A percentile compares a stretch with the other conserved stretches of the same genome.
Conservation (phyloP, 2,797 vertebrate species). For the Loris lydekkerianus region DNA sequence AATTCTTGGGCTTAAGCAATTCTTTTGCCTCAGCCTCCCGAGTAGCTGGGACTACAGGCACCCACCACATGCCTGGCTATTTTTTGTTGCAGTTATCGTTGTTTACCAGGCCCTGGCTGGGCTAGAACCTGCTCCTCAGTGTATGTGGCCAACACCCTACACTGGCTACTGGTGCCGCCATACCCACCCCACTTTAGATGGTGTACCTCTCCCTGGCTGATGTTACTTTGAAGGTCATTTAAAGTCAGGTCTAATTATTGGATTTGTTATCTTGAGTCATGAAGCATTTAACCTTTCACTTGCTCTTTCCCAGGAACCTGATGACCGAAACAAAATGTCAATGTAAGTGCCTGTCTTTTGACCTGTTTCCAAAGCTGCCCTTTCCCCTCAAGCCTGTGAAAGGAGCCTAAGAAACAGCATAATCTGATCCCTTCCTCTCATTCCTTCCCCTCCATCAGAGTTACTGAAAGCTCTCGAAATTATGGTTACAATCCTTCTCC, state of each 20-base stretch:
- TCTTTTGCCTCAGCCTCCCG: too few species aligned
- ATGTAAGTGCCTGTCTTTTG: constrained; percentile 79
- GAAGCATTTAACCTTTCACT: background rate
- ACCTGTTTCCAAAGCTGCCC: background rate
- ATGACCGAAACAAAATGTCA: constrained; percentile 86
- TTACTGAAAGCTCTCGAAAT: constrained; percentile 72
- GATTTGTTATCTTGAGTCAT: background rate
- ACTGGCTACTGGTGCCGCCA: too few species aligned
- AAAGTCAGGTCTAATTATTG: background rate
- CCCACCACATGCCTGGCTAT: too few species aligned
- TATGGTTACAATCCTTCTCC: constrained; percentile 90
- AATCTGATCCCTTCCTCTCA: rapidly evolving
- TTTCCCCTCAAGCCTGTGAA: background rate
- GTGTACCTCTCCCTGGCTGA: background rate
- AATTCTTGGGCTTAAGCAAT: too few species aligned
- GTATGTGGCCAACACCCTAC: too few species aligned
- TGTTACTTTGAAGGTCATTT: background rate
- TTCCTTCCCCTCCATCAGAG: constrained; percentile 60
- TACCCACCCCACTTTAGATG: background rate
- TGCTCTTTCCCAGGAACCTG: constrained; percentile 89
- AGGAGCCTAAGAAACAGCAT: background rate
- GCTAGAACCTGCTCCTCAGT: too few species aligned
- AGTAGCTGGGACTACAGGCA: too few species aligned
- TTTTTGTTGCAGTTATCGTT: too few species aligned
- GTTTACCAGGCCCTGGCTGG: too few species aligned